These are phyloP conservation scores for Varecia variegata DNA, from an alignment of 2,797 vertebrate genomes.

Conservation along the genomic window DNA sequence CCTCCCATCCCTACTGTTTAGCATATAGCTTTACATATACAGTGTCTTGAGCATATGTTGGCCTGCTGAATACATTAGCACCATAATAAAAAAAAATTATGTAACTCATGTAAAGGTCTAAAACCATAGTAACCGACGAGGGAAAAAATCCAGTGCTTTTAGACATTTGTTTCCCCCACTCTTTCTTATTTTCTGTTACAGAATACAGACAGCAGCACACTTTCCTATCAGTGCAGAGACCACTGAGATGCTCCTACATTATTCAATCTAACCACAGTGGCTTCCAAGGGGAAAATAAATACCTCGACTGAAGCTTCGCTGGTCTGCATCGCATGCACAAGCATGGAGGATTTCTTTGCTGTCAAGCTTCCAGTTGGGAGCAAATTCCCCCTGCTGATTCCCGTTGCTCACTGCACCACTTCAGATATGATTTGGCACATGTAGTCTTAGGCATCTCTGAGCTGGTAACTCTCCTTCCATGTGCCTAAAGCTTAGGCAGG, in stretches of 20 bases:
- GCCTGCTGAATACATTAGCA: neutral
- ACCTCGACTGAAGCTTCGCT: conserved; percentile 50
- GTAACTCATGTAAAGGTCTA: neutral
- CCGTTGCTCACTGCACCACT: conserved; percentile 54
- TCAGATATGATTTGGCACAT: conserved; percentile 48
- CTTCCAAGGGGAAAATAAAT: conserved; percentile 72
- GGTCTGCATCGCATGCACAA: conserved; percentile 51
- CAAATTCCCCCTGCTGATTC: conserved; percentile 56
- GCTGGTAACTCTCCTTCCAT: neutral
- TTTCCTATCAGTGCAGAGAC: conserved; percentile 36
- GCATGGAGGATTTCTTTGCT: conserved; percentile 65
- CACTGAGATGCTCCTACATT: conserved; percentile 58
- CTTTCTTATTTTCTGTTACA: conserved; percentile 31
- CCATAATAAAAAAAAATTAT: neutral
- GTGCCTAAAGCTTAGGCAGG: neutral
- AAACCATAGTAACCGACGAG: neutral
- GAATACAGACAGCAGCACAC: conserved; percentile 17
- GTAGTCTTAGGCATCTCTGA: conserved; percentile 15
- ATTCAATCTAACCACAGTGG: conserved; percentile 68
- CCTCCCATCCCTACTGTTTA: neutral
- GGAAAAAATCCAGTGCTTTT: neutral
- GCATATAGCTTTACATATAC: neutral
- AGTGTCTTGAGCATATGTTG: neutral
- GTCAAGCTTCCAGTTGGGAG: conserved; percentile 65
- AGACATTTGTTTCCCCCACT: neutral